Conservation (phyloP, 2,888 invertebrate genomes). For the Empis livida region DNA sequence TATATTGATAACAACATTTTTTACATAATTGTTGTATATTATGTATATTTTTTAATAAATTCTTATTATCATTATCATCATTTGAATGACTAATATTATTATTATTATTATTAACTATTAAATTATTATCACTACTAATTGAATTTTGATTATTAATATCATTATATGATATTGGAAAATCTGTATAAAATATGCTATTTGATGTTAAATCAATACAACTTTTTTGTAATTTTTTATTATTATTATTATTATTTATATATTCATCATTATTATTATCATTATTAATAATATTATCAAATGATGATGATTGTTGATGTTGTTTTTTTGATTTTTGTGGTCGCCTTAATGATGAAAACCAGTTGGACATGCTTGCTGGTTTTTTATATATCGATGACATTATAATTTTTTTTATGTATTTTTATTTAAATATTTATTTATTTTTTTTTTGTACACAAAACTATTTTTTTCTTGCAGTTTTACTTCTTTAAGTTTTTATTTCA, state of each 20-base stretch:
- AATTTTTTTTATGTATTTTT: conserved; percentile 11
- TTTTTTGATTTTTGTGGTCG: conserved; percentile 38
- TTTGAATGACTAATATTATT: neutral
- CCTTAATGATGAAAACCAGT: conserved; percentile 71
- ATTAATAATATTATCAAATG: neutral
- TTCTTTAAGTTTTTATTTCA: conserved; percentile 6
- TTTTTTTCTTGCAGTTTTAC: conserved; percentile 8
- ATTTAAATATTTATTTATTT: conserved; percentile 5
- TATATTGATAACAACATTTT: conserved; percentile 28
- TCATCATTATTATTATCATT: conserved; percentile 17
- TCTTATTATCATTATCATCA: neutral
- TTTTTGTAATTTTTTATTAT: conserved; percentile 28
- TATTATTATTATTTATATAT: neutral
- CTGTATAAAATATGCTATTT: conserved; percentile 27
- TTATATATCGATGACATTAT: conserved; percentile 39
- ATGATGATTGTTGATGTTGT: conserved; percentile 17
- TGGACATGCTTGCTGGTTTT: conserved; percentile 56
- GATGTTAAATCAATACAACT: conserved; percentile 33
- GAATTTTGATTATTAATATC: neutral
- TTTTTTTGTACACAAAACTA: too few relatives aligned
- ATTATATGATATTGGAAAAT: neutral
- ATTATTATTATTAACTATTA: neutral
- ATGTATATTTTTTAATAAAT: conserved; percentile 11
- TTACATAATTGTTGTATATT: conserved; percentile 24
- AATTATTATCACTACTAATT: neutral